Evolutionary conservation across 2,113 vertebrate species (phyloP).

Genomic region (Actenoides lindsayi): DNA sequence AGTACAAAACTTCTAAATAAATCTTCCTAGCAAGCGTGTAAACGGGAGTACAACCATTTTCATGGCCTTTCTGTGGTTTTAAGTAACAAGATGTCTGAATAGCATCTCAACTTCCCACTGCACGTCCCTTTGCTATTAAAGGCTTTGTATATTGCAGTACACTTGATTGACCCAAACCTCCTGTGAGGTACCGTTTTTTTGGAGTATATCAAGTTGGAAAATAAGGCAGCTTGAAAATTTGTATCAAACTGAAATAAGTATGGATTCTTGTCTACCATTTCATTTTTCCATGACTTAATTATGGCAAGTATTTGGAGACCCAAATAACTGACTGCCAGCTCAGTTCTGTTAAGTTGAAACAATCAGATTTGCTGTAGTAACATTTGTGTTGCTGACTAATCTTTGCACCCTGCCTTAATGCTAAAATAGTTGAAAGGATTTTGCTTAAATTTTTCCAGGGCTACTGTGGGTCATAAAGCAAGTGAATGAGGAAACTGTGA

Average conservation of each 20-base stretch:
- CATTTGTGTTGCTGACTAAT: neutral
- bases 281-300: neutral
- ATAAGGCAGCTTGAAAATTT: neutral
- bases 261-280: neutral
- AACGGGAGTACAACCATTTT: neutral
- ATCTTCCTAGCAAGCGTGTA: neutral
- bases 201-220: neutral
- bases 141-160: neutral
- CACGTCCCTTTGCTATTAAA: neutral
- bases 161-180: neutral
- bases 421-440: conserved; percentile 44
- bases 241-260: neutral
- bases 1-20: neutral
- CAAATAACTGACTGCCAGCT: neutral
- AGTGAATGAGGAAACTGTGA: neutral
- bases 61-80: neutral
- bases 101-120: neutral
- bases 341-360: neutral
- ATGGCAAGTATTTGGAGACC: neutral
- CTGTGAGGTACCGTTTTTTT: neutral
- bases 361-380: neutral
- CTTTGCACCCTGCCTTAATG: neutral
- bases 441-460: conserved; percentile 4
- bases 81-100: neutral
- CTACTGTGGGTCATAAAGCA: neutral